Evolutionary conservation across 2,888 invertebrate genomes (phyloP).

Genomic region (Eudasyphora cyanicolor): DNA sequence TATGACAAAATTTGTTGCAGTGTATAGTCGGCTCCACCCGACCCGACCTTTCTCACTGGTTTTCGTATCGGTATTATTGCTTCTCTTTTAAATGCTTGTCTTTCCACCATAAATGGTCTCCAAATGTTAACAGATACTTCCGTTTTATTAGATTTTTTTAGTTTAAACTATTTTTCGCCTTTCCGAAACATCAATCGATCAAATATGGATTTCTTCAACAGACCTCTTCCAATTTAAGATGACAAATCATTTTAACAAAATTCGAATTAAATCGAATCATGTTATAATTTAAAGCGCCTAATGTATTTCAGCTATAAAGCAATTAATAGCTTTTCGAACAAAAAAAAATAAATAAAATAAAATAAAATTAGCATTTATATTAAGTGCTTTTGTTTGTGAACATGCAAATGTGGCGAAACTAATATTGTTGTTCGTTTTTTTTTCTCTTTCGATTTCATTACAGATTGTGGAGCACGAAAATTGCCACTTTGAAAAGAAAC

Average conservation of each 20-base stretch:
- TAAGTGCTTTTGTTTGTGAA: slow-evolving; percentile 27
- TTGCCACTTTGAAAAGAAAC: neutral
- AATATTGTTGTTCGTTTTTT: neutral
- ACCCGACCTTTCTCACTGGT: too few species aligned
- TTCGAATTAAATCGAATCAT: too few species aligned
- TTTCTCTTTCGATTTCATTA: slow-evolving; percentile 45
- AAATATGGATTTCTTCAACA: too few species aligned
- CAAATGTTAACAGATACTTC: too few species aligned
- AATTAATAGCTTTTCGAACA: neutral
- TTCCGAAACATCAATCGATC: neutral
- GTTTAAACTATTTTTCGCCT: too few species aligned
- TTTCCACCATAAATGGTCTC: too few species aligned
- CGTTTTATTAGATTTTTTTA: too few species aligned
- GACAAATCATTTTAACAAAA: neutral
- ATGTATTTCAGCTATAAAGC: neutral
- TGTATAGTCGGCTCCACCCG: too few species aligned
- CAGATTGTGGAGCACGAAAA: slow-evolving; percentile 50
- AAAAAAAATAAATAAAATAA: neutral
- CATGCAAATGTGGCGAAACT: slow-evolving; percentile 6
- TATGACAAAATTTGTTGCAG: too few species aligned
- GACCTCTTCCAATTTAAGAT: neutral
- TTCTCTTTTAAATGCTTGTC: too few species aligned
- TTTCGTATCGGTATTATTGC: too few species aligned
- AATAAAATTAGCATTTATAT: slow-evolving; percentile 33
- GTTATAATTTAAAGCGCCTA: neutral